Evolutionary conservation across 2,113 vertebrate genomes (phyloP).

Genomic region (Microcebus griseorufus): DNA sequence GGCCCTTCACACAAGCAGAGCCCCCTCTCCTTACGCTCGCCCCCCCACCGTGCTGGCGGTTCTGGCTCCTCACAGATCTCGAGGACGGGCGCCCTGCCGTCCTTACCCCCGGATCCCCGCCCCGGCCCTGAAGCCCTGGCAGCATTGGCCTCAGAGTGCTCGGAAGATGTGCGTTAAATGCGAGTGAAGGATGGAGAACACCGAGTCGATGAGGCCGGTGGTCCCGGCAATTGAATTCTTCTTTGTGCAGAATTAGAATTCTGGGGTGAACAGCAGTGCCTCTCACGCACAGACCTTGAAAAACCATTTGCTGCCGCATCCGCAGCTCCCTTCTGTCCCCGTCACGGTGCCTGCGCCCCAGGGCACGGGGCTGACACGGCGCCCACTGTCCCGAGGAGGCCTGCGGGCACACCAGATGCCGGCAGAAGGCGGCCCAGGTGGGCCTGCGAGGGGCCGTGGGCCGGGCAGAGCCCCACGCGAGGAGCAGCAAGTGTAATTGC

Average conservation of each 20-base stretch:
- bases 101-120: accelerated
- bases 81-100: background rate
- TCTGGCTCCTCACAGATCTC: background rate
- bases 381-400: constrained; percentile 78
- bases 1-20: background rate
- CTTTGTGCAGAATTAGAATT: constrained; percentile 20
- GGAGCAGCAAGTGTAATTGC: constrained; percentile 71
- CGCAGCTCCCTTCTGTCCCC: constrained; percentile 76
- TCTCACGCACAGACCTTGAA: constrained; percentile 63
- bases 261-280: background rate
- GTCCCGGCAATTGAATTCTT: background rate
- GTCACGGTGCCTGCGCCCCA: constrained; percentile 82
- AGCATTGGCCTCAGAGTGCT: background rate
- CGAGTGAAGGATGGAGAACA: background rate
- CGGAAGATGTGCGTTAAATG: background rate
- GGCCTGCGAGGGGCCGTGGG: constrained; percentile 66
- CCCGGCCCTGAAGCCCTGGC: too few species aligned
- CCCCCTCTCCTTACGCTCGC: background rate
- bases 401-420: constrained; percentile 86
- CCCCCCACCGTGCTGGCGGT: background rate
- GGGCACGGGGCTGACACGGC: constrained; percentile 73
- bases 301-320: constrained; percentile 52
- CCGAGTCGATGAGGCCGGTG: accelerated
- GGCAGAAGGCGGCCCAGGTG: constrained; percentile 83
- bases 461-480: background rate